Base-by-base conservation (phyloP, 2,888 invertebrate genomes). In the Dasypolia templi region DNA sequence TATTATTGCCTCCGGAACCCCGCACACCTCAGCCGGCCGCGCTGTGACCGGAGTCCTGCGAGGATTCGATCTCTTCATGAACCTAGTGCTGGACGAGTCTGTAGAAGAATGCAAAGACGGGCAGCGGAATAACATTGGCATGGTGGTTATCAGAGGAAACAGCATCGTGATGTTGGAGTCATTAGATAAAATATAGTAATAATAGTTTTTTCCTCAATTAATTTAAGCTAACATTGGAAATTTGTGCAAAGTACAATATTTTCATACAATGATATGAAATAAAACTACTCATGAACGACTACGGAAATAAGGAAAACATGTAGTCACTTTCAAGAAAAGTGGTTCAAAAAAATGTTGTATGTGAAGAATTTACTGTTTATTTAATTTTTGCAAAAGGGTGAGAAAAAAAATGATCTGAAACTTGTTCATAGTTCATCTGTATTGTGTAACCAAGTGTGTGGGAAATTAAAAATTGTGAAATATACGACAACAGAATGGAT, bases 31-130 rank as follows among this genome's bases (percentile, higher is more conserved):
- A n/a, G 99, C 99, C 26, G 99, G 99, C 14, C 97, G 99, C 58
- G 97, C 98, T 72, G 99, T 99, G 17, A 97, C 97, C 70, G 99
- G 99, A 7, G 98, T 99, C 84, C 96, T 99, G 66, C 97, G 99
- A 85, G 99, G 99, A 2, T 99, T 99, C 91, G 99, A 99, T 95
- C 99, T 99, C 0, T 99, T 99, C 93, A 99, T 99, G 99, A 99
- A 99, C 93, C 97, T 99, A 77, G 99, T 99, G 0, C 97, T 99
- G 3, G 99, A 99, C 91, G 99, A 99, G 91, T 98, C 98, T 0
- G 97, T 99, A 0, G 99, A 99, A 93, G 98, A 99, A 94, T 98
- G 98, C 88, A 99, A 99, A 94, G 98, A 98, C 91, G 99, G 99
- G 42, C 97, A 98, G 59, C 97, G 98, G 88, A 98, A 98, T 90